Evolutionary conservation across 2,797 vertebrate genomes (phyloP).

Genomic region (Atherinosoma microstoma): DNA sequence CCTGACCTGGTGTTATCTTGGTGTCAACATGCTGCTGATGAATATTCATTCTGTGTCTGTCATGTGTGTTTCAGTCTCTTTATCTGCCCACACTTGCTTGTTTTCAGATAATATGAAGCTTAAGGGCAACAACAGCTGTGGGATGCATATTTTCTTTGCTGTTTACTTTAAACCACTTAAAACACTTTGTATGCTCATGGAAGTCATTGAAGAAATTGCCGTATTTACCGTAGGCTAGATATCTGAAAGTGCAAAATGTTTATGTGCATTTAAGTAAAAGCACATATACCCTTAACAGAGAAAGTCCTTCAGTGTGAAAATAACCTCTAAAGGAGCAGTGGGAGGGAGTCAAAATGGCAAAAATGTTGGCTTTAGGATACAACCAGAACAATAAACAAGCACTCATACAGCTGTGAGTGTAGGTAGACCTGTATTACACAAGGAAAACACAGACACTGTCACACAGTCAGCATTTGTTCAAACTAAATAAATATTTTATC

Average conservation of each 20-base stretch:
- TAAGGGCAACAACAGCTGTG: conserved; percentile 26
- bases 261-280: neutral
- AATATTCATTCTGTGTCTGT: conserved; percentile 67
- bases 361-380: neutral
- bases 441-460: neutral
- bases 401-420: neutral
- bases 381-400: neutral
- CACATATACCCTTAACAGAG: neutral
- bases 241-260: neutral
- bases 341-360: neutral
- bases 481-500: neutral
- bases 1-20: conserved; percentile 66
- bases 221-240: neutral
- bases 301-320: neutral
- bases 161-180: conserved; percentile 13
- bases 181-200: neutral
- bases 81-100: conserved; percentile 43
- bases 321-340: neutral
- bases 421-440: neutral
- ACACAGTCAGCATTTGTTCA: neutral
- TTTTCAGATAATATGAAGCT: conserved; percentile 55
- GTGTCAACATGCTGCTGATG: conserved; percentile 59
- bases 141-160: conserved; percentile 20
- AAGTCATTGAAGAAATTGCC: neutral
- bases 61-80: conserved; percentile 31